Evolutionary conservation across 2,888 invertebrate species (phyloP), one percentile per base, ranked within the genome.

Genomic region (Pedicia rivosa): DNA sequence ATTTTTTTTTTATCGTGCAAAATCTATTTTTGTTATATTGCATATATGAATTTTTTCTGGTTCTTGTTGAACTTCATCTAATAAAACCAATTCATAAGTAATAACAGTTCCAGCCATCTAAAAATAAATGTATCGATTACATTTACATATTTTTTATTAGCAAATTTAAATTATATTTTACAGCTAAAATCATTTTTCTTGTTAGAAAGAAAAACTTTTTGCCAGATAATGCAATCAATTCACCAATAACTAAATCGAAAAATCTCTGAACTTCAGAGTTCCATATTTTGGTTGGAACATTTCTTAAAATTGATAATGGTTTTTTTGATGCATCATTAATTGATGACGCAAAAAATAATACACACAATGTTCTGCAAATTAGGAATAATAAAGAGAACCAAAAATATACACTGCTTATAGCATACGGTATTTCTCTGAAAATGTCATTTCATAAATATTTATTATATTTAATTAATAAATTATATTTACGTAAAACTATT

Each of bases 41-140:
- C 32, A 32, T 20, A 32, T 20, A 10, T 17, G 20, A 2, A 13
- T 17, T 9, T 22, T 32, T 32, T 32, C 32, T 5, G 32, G 32
- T 20, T 32, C 32, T 13, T 32, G 52, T 43, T 55, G 57, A 43
- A 58, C 67, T 45, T 74, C 74, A 52, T 76, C 74, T 43, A 76
- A 52, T 36, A 76, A 55, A n/a, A 76, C 73, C 27, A 77, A 59
- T 50, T 76, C 75, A 45, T 75, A 75, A 32, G 75, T 75, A 5
- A 74, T 62, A 39, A 76, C 68, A 8, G 70, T 69, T 26, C 72
- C 74, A 24, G 70, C 72, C 44, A 70, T 68, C 70, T 70, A 13
- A 8, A 32, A 32, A 9, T 32, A 35, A n/a, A n/a, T 4, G 17
- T n/a, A 32, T n/a, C 16, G 12, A 31, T n/a, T 5, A 31, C 10